Percentiles rank a stretch among this genome's conserved stretches.
phyloP scores from a whole-genome alignment of 2,888 invertebrate genomes.

The Caenorhabditis macrosperma region DNA sequence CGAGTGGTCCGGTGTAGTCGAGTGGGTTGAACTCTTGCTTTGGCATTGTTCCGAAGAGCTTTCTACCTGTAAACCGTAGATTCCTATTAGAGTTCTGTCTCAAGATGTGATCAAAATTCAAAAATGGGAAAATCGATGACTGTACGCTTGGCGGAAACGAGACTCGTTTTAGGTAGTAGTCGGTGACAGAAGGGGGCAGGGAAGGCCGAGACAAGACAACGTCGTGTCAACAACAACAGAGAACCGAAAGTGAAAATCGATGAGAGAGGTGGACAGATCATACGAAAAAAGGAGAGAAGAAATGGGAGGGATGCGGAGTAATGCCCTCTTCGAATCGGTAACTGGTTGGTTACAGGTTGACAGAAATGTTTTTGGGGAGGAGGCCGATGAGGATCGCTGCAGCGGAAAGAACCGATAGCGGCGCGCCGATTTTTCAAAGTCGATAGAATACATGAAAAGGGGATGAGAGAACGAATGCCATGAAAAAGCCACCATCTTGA shows the following conservation, averaged over 20 bases:
- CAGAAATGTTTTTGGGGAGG: background rate
- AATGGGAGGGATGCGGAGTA: background rate
- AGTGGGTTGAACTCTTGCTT: slow-evolving; percentile 76
- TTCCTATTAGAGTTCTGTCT: no score
- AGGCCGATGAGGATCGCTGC: background rate
- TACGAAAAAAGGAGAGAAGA: background rate
- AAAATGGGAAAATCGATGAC: slow-evolving; percentile 20
- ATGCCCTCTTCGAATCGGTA: slow-evolving; percentile 14
- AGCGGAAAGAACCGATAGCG: background rate
- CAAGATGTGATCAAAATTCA: no score
- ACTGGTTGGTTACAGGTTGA: slow-evolving; percentile 28
- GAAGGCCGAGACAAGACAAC: slow-evolving; percentile 28
- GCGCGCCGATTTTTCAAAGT: background rate
- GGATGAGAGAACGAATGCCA: no score
- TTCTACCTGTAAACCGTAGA: slow-evolving; percentile 6
- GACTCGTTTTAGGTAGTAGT: slow-evolving; percentile 31
- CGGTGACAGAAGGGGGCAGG: slow-evolving; percentile 2
- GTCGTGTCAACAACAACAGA: slow-evolving; percentile 48
- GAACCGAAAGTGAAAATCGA: slow-evolving; percentile 39
- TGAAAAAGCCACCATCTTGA: background rate
- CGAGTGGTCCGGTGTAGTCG: slow-evolving; percentile 75
- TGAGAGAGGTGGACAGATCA: slow-evolving; percentile 11
- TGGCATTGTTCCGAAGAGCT: slow-evolving; percentile 73
- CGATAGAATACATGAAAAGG: no score
- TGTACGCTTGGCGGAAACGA: slow-evolving; percentile 18